These are phyloP conservation scores for Phallusia fumigata DNA, from an alignment of 23 tunicate genomes.

Conservation along the genomic window DNA sequence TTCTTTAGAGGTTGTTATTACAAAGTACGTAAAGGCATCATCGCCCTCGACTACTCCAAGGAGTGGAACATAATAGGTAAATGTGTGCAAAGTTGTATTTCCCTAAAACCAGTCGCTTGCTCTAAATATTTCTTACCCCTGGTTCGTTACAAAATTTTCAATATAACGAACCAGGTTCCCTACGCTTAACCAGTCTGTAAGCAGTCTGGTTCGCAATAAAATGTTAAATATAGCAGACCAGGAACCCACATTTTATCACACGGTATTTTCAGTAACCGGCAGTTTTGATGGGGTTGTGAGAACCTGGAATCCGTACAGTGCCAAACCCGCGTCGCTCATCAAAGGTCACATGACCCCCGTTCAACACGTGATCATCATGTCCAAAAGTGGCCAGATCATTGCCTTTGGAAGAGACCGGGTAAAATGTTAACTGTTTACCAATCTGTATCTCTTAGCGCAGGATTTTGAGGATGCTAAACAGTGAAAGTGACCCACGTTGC, in stretches of 20 bases:
- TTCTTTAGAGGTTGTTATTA: slow-evolving; percentile 58
- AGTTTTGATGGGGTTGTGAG: slow-evolving; percentile 84
- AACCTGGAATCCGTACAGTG: slow-evolving; percentile 84
- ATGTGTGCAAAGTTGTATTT: neutral
- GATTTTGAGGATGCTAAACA: no score
- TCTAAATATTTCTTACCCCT: no score
- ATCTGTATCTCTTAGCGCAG: no score
- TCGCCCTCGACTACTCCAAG: slow-evolving; percentile 72
- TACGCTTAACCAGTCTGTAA: no score
- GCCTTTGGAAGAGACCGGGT: slow-evolving; percentile 67
- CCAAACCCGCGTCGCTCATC: slow-evolving; percentile 64
- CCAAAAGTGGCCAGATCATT: slow-evolving; percentile 56
- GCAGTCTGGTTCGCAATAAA: no score
- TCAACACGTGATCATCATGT: slow-evolving; percentile 50
- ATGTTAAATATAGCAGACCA: no score
- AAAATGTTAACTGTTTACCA: neutral
- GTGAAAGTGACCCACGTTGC: no score
- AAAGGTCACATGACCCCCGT: slow-evolving; percentile 72
- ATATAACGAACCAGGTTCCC: no score
- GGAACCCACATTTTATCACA: no score
- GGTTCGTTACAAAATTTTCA: no score
- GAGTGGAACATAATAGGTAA: slow-evolving; percentile 91
- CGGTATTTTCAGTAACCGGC: slow-evolving; percentile 80
- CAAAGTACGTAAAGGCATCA: slow-evolving; percentile 74
- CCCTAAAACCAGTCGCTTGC: no score